phyloP scores from a whole-genome alignment of 2,113 vertebrate genomes.

The Leptobrachium ailaonicum region DNA sequence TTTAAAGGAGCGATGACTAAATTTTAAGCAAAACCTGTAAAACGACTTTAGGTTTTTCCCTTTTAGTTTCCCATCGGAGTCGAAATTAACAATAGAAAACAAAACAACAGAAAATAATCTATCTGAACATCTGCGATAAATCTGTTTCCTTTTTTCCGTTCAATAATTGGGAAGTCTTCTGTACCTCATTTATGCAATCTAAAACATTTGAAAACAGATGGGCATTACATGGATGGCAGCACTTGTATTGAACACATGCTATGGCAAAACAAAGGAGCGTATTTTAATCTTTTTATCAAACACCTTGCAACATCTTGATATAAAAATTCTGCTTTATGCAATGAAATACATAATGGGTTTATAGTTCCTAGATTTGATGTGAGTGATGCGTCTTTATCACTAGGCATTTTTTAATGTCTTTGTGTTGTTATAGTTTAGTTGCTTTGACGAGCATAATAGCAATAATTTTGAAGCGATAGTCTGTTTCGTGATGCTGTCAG shows the following conservation, averaged over 20 bases:
- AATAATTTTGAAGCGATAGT: too few relatives aligned
- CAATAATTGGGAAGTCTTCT: slow-evolving; percentile 45
- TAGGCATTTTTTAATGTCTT: not conserved
- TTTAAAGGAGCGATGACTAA: not conserved
- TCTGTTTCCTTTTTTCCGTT: slow-evolving; percentile 46
- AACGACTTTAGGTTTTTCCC: not conserved
- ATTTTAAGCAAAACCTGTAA: slow-evolving; percentile 23
- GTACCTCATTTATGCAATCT: slow-evolving; percentile 47
- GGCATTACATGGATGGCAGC: slow-evolving; percentile 39
- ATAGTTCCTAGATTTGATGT: slow-evolving; percentile 4
- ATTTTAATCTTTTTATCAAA: slow-evolving; percentile 49
- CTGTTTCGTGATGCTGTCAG: too few relatives aligned
- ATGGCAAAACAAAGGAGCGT: slow-evolving; percentile 37
- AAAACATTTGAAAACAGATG: slow-evolving; percentile 48
- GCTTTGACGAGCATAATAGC: too few relatives aligned
- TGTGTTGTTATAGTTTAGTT: too few relatives aligned
- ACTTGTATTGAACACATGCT: slow-evolving; percentile 42
- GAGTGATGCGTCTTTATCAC: slow-evolving; percentile 3
- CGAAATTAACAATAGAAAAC: not conserved
- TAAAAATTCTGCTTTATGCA: not conserved
- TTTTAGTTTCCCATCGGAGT: not conserved
- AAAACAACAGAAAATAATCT: not conserved
- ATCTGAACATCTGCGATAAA: slow-evolving; percentile 42
- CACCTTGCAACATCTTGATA: slow-evolving; percentile 42
- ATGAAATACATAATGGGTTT: slow-evolving; percentile 22